Conservation (phyloP, 2,797 vertebrate species). For the Coregonus ussuriensis region DNA sequence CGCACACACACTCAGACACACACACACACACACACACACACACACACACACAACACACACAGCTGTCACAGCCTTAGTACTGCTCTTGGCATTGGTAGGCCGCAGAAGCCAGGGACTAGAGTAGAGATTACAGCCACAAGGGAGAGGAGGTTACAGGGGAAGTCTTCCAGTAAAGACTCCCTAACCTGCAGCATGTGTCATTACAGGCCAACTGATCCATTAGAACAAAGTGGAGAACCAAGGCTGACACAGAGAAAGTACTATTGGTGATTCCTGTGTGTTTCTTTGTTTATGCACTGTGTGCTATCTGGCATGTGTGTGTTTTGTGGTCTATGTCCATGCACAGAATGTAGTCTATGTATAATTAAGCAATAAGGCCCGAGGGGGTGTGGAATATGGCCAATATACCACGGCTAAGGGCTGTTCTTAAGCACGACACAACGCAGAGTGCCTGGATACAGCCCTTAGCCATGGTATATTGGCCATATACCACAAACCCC, state of each 20-base stretch:
- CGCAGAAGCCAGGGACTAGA: conserved; percentile 6
- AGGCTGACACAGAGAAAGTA: neutral
- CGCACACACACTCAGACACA: too few species aligned
- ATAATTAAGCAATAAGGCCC: too few species aligned
- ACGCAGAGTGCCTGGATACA: too few species aligned
- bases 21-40: too few species aligned
- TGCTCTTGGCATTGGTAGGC: neutral
- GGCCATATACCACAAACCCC: too few species aligned
- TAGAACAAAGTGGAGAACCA: neutral
- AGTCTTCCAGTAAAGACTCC: neutral
- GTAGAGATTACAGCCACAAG: neutral
- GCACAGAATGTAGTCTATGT: neutral
- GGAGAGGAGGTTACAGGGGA: neutral
- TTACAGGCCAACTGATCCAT: neutral
- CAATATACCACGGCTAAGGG: too few species aligned
- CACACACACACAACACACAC: too few species aligned
- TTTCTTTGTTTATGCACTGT: neutral
- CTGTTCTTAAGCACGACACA: too few species aligned
- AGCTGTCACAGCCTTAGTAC: too few species aligned
- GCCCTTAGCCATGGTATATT: too few species aligned
- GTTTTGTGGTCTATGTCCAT: neutral
- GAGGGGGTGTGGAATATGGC: too few species aligned
- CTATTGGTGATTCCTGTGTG: neutral
- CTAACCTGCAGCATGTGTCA: neutral
- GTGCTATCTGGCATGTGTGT: neutral